Percentiles rank a stretch among this genome's conserved stretches.
These are phyloP conservation scores for Epistrophe grossulariae DNA, from an alignment of 2,888 invertebrate species.

Conservation along the genomic window DNA sequence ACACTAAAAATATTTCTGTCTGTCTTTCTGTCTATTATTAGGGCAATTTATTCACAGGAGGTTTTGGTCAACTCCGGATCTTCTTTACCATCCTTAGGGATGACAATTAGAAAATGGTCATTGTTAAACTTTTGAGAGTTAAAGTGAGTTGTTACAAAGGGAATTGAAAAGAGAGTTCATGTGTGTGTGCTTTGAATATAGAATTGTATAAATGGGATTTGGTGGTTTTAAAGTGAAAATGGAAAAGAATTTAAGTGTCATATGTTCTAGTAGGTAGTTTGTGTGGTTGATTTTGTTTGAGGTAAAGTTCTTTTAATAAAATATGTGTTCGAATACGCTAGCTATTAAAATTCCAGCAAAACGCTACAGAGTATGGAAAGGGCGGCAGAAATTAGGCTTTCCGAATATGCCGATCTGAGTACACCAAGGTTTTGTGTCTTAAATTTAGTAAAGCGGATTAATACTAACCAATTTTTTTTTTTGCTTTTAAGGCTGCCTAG, in stretches of 20 bases:
- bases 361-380: too few relatives aligned
- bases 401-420: too few relatives aligned
- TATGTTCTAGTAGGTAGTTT: neutral
- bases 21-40: constrained; percentile 45
- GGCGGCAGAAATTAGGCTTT: too few relatives aligned
- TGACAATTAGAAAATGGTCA: constrained; percentile 60
- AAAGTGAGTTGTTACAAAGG: constrained; percentile 27
- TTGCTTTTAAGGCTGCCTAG: too few relatives aligned
- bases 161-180: constrained; percentile 8
- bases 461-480: too few relatives aligned
- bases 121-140: constrained; percentile 44
- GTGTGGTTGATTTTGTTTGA: neutral
- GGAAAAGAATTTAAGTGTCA: neutral
- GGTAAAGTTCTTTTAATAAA: too few relatives aligned
- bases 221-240: neutral
- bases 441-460: too few relatives aligned
- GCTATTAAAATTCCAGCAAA: too few relatives aligned
- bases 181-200: neutral
- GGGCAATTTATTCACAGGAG: constrained; percentile 51
- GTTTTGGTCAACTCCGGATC: constrained; percentile 12
- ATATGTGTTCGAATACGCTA: too few relatives aligned
- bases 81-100: constrained; percentile 35
- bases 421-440: too few relatives aligned
- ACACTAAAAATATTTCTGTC: neutral
- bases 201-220: neutral